Conservation (phyloP, 2,113 vertebrate species). For the Marmota monax region DNA sequence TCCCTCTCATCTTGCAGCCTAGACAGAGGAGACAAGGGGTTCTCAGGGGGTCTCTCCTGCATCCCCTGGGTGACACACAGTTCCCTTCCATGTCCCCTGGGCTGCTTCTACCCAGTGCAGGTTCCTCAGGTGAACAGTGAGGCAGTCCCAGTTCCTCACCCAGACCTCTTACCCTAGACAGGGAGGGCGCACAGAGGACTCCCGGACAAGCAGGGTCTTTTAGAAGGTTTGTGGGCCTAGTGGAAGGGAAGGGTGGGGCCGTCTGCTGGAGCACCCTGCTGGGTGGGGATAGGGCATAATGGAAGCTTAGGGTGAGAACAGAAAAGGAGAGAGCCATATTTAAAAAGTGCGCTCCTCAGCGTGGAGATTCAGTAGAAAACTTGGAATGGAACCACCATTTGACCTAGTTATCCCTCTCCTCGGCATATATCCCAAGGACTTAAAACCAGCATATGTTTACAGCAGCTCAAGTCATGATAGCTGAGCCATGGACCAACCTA, state of each 20-base stretch:
- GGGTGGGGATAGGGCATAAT: background rate
- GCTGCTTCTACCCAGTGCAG: no score
- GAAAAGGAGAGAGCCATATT: background rate
- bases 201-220: background rate
- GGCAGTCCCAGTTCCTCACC: background rate
- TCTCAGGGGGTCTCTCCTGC: background rate
- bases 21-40: background rate
- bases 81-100: background rate
- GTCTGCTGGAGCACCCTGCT: background rate
- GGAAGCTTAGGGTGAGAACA: background rate
- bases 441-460: no score
- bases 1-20: background rate
- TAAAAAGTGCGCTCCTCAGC: no score
- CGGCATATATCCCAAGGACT: no score
- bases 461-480: no score
- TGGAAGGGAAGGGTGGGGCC: background rate
- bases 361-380: no score
- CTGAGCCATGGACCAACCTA: no score
- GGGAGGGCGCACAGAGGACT: background rate
- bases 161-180: background rate
- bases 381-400: no score
- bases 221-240: no score
- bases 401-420: no score
- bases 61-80: accelerated
- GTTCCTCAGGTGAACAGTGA: background rate